A percentile compares a stretch with the other conserved stretches of the same genome.
phyloP scores from a whole-genome alignment of 2,113 vertebrate genomes.

The Haemorhous mexicanus region DNA sequence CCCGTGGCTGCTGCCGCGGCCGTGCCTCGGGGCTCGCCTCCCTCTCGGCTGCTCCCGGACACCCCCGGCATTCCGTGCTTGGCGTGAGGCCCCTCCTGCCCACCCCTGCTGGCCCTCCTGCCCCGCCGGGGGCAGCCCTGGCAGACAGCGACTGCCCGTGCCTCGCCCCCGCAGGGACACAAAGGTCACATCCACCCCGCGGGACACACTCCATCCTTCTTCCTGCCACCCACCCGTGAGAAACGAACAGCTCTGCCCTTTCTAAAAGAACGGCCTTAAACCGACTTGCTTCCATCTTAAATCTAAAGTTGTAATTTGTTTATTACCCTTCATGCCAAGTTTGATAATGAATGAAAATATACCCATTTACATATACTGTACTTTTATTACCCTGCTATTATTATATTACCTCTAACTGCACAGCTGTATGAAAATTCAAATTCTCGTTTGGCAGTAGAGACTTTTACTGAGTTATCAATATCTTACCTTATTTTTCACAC shows the following conservation, averaged over 20 bases:
- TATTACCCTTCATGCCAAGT: background rate
- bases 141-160: rapidly evolving
- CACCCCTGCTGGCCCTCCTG: rapidly evolving
- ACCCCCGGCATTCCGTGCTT: rapidly evolving
- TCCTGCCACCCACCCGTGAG: background rate
- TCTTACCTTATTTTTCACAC: background rate
- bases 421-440: background rate
- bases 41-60: rapidly evolving
- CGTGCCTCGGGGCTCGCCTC: rapidly evolving
- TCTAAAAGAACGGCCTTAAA: background rate
- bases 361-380: background rate
- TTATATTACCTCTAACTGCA: background rate
- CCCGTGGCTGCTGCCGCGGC: background rate
- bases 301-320: background rate
- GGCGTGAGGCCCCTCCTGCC: rapidly evolving
- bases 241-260: background rate
- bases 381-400: background rate
- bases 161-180: background rate
- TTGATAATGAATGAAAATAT: background rate
- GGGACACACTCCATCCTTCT: background rate
- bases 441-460: background rate
- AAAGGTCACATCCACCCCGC: background rate
- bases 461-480: background rate
- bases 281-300: background rate
- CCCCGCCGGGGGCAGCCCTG: background rate